Evolutionary conservation across 2,888 invertebrate species (phyloP), one percentile per base, ranked within the genome.

Genomic region (Plemyria rubiginata): DNA sequence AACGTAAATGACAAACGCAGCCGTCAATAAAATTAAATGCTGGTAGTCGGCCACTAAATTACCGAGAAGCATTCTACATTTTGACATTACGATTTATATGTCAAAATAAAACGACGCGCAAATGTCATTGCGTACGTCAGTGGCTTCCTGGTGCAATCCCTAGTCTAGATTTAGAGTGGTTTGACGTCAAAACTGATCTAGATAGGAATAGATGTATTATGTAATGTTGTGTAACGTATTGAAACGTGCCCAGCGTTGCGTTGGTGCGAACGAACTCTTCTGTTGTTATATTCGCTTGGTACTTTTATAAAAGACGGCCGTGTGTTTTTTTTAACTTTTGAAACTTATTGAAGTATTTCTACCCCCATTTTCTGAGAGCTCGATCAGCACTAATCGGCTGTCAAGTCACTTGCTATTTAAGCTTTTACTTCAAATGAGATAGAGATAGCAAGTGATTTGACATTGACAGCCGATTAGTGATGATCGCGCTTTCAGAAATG

Each of bases 91-190:
- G 56, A 64, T 65, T 65, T 65, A 57, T 64, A 60, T 54, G 64
- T 57, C 64, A 68, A 64, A 70, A 71, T 63, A 70, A 61, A 68
- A 70, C 55, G 11, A 62, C 65, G 63, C 51, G 43, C 36, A 85
- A 86, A 86, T 86, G 86, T 82, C 86, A 81, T 71, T 52, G 16
- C 61, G 71, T 73, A 77, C 86, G 86, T 86, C 85, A 85, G 68
- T 45, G 67, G 71, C 78, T 85, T 85, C 85, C 85, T 84, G 82
- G 80, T 84, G 84, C 79, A 78, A 72, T 72, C 72, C 76, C 76
- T 73, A 60, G 63, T 66, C 81, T 81, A 78, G 77, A 72, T 74
- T 76, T 81, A 81, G 82, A 72, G 45, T 29, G 43, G 65, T 54
- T 63, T 85, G 85, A 85, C 86, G 86, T 85, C 83, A 84, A 73